phyloP scores from a whole-genome alignment of 2,797 vertebrate genomes.

The Microcaecilia unicolor region DNA sequence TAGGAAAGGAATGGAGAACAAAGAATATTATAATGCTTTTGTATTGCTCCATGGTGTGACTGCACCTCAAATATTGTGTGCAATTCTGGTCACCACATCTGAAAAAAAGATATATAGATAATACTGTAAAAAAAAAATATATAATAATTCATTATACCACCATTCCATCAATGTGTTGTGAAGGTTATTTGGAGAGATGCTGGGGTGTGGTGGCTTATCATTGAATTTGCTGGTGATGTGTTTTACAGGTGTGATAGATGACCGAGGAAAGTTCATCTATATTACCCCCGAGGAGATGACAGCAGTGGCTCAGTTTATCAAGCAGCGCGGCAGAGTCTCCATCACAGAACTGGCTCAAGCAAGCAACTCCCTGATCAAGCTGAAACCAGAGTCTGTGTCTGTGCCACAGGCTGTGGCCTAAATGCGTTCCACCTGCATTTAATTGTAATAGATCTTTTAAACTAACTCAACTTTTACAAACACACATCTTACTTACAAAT shows the following conservation, averaged over 20 bases:
- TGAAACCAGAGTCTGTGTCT: slow-evolving; percentile 50
- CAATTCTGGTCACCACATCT: too few species aligned
- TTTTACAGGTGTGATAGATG: slow-evolving; percentile 82
- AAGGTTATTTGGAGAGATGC: not conserved
- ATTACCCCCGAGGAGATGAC: slow-evolving; percentile 84
- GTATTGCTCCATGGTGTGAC: too few species aligned
- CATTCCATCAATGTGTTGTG: not conserved
- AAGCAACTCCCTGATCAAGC: slow-evolving; percentile 86
- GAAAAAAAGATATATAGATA: too few species aligned
- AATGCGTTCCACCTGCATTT: not conserved
- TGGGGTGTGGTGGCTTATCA: not conserved
- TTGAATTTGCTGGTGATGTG: not conserved
- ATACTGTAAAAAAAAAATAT: too few species aligned
- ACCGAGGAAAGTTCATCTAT: slow-evolving; percentile 96
- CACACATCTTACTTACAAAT: too few species aligned
- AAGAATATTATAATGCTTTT: too few species aligned
- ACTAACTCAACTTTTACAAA: too few species aligned
- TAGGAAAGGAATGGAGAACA: too few species aligned
- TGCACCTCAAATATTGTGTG: too few species aligned
- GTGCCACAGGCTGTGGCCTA: slow-evolving; percentile 14
- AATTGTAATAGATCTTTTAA: too few species aligned
- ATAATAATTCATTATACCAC: not conserved
- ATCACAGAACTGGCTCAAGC: slow-evolving; percentile 83
- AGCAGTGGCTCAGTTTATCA: slow-evolving; percentile 79
- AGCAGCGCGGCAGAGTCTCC: slow-evolving; percentile 79